Evolutionary conservation across 2,113 vertebrate genomes (phyloP), one percentile per base, ranked within the genome.

Genomic region (Cololabis saira): DNA sequence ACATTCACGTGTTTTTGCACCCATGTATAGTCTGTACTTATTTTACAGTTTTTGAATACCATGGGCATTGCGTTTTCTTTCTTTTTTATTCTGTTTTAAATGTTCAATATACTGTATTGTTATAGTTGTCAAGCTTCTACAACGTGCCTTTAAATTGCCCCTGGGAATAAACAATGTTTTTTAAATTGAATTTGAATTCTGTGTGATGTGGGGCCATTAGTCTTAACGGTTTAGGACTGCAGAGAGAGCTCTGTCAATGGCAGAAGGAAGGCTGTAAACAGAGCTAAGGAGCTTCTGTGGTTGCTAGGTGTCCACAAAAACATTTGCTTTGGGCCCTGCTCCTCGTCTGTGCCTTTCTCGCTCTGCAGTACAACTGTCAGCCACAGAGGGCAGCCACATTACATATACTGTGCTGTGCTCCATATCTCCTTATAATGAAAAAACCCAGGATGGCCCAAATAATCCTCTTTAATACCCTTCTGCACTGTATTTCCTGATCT

Each of bases 391-490:
- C 88, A 85, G 73, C 75, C 82, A 78, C 18, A 53, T 54, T 43
- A 54, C 75, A 80, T 58, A 52, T 6, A 12, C 55, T 64, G 52
- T 47, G 48, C 64, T 54, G 44, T 40, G 68, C 67, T 54, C 42
- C 63, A 73, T 27, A 69, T 87, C 74, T 74, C 62, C 60, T 74
- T 56, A 15, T 21, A 64, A 63, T 59, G 48, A 48, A 73, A 50
- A 74, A 71, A 43, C 49, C 21, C 21, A 78, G 84, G 86, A 88
- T 85, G 81, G 74, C 85, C 81, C 84, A 82, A 92, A 89, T 92
- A 92, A 93, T 93, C 92, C 76, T 77, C 76, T 63, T 84, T 92
- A 90, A 92, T 93, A 85, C 92, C 90, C 73, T 61, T 89, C 89
- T 67, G 92, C 79, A 54, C 60, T 80, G 77, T 84, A 89, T 89